These are phyloP conservation scores for Halcyon senegalensis DNA, from an alignment of 2,113 vertebrate species.

Conservation along the genomic window DNA sequence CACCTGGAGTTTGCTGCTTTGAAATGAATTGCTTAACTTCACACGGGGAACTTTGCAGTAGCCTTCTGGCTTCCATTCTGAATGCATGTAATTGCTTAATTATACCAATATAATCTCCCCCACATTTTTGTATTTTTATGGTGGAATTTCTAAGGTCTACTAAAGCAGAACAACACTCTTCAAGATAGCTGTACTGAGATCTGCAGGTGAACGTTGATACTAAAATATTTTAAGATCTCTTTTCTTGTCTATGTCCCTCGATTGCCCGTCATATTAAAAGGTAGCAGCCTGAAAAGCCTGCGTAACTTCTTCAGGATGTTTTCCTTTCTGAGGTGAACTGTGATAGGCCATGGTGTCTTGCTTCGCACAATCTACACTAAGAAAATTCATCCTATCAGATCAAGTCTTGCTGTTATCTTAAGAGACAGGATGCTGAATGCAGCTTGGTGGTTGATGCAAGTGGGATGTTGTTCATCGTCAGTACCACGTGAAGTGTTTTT, in stretches of 20 bases:
- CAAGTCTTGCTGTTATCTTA: background rate
- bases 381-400: background rate
- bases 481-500: background rate
- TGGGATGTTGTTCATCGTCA: background rate
- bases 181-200: background rate
- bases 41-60: background rate
- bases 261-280: background rate
- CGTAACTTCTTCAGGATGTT: background rate
- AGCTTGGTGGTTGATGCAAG: background rate
- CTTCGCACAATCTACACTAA: background rate
- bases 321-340: background rate
- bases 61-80: background rate
- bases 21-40: background rate
- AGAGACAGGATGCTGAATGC: background rate
- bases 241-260: background rate
- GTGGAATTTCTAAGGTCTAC: background rate
- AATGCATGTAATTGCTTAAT: background rate
- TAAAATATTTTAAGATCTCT: background rate
- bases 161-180: background rate
- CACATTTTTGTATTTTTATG: background rate
- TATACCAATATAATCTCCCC: background rate
- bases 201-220: background rate
- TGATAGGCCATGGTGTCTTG: background rate
- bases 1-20: constrained; percentile 40
- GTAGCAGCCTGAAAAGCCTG: background rate